These are phyloP conservation scores for Drosophila kepulauana DNA, from an alignment of 1,140 invertebrate species.

Conservation along the genomic window DNA sequence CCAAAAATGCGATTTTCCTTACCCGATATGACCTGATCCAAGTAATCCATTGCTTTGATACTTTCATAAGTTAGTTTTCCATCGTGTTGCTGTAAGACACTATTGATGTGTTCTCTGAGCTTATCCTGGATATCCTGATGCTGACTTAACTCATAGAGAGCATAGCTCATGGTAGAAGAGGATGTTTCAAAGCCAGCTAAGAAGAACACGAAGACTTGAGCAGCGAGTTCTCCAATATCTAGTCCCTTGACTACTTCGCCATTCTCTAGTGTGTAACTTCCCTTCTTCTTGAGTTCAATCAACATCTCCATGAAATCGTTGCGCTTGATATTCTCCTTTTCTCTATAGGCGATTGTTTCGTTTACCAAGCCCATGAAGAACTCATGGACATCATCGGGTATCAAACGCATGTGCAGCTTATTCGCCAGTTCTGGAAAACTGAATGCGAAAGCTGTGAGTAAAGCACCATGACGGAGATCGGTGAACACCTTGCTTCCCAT, in stretches of 20 bases:
- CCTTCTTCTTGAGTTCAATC: conserved; percentile 85
- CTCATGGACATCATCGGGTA: conserved; percentile 82
- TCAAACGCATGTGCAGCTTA: conserved; percentile 43
- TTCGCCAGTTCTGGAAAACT: conserved; percentile 60
- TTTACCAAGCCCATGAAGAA: conserved; percentile 86
- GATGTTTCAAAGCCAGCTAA: conserved; percentile 88
- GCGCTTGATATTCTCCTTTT: conserved; percentile 85
- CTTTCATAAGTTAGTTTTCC: conserved; percentile 87
- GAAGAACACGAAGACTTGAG: conserved; percentile 88
- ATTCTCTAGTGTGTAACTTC: conserved; percentile 48
- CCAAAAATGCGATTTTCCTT: conserved; percentile 8
- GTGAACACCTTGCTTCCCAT: conserved; percentile 67
- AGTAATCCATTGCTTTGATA: conserved; percentile 86
- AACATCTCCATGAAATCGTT: conserved; percentile 87
- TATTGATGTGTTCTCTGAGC: conserved; percentile 85
- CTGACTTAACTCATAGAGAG: conserved; percentile 85
- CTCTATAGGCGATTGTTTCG: conserved; percentile 85
- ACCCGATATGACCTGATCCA: conserved; percentile 87
- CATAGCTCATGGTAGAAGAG: conserved; percentile 85
- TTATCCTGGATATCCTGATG: conserved; percentile 85
- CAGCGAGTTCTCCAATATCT: conserved; percentile 75
- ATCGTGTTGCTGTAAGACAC: conserved; percentile 85
- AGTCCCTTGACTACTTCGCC: conserved; percentile 61
- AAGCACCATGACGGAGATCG: conserved; percentile 39
- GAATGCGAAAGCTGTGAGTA: conserved; percentile 45